Evolutionary conservation across 2,113 vertebrate genomes (phyloP), one percentile per base, ranked within the genome.

Genomic region (Perccottus glenii): DNA sequence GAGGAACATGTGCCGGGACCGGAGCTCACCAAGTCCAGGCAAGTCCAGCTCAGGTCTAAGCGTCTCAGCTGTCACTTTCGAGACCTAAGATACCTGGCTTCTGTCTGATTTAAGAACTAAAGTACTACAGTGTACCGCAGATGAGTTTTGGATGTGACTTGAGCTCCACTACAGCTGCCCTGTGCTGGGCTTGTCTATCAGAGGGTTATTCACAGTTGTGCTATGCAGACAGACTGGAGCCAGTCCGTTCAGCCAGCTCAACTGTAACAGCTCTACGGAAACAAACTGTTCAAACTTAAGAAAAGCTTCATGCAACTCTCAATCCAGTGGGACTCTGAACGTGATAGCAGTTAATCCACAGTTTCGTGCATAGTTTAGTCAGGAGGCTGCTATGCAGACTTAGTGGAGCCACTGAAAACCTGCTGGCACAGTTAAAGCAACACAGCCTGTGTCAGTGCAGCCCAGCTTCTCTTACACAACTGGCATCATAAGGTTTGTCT

Each of bases 171-270:
- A 49, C 61, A 77, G 69, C 61, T 16, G 40, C 36, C 60, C 53
- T 70, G 64, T 57, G 55, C 60, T 69, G 53, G 46, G 70, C 27
- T 65, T 62, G 36, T 60, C 60, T 55, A 45, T 69, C 57, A 60
- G 76, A 80, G 84, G 75, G 84, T 85, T 87, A 85, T 86, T 90
- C 80, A 81, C 71, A 82, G 82, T 61, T 74, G 75, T 81, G 86
- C 85, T 88, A 88, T 90, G 88, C 82, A 90, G 88, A 90, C 87
- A 81, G 84, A 56, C 53, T 87, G 88, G 88, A 90, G 88, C 88
- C 88, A 79, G 33, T 6, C 69, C 51, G 4, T 12, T 12, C 32
- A 53, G 51, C 4, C 51, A 53, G 51, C 12, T 27, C 19, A n/a
- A 27, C 19, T 55, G 32, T 36, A 36, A 33, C 14, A 27, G 19